phyloP scores from a whole-genome alignment of 2,888 invertebrate species.

The Cloeon dipterum region DNA sequence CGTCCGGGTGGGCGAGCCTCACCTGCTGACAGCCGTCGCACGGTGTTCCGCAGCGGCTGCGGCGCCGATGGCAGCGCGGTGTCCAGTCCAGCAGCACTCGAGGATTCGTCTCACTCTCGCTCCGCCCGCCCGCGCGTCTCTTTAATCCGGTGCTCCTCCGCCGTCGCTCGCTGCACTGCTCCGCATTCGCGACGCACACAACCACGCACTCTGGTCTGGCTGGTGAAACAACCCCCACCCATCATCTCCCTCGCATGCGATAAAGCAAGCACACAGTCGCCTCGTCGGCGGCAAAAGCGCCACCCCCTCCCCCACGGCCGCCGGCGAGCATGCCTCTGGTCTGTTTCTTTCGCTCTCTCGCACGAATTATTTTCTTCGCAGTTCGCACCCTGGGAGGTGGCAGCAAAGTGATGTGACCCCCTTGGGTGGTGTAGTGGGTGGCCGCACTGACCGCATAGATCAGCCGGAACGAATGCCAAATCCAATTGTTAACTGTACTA shows the following conservation, averaged over 20 bases:
- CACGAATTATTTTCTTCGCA: neutral
- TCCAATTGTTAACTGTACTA: no score
- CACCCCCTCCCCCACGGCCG: constrained; percentile 1
- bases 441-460: no score
- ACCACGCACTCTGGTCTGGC: neutral
- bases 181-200: neutral
- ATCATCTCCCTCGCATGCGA: neutral
- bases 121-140: neutral
- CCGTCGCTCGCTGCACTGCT: constrained; percentile 1
- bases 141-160: neutral
- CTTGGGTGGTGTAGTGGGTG: no score
- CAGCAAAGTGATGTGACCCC: no score
- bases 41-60: no score
- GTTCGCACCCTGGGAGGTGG: no score
- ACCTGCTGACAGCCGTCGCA: constrained; percentile 1
- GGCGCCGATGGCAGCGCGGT: no score
- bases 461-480: no score
- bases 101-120: neutral
- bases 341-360: constrained; percentile 3
- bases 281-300: constrained; percentile 1
- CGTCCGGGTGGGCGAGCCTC: constrained; percentile 3
- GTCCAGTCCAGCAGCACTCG: constrained; percentile 3
- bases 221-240: no score
- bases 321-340: constrained; percentile 2
- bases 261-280: constrained; percentile 2